These are phyloP conservation scores for Coracias cyanogaster DNA, from an alignment of 2,797 vertebrate species.

Conservation along the genomic window DNA sequence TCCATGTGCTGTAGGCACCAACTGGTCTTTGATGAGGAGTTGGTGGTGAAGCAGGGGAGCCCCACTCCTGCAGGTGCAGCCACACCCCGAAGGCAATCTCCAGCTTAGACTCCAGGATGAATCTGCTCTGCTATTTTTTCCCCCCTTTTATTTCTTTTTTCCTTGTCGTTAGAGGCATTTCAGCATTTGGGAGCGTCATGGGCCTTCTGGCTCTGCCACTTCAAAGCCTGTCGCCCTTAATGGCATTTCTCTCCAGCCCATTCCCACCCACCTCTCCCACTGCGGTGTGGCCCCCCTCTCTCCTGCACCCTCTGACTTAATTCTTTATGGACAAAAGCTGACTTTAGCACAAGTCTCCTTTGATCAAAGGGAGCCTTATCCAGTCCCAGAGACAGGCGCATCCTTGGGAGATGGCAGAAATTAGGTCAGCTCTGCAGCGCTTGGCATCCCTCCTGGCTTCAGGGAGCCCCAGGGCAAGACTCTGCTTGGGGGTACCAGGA, in stretches of 20 bases:
- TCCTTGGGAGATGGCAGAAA: background rate
- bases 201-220: background rate
- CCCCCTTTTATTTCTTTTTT: background rate
- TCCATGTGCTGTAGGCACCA: background rate
- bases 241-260: background rate
- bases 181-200: background rate
- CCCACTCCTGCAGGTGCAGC: background rate
- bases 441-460: rapidly evolving
- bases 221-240: background rate
- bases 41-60: rapidly evolving
- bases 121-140: background rate
- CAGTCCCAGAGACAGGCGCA: background rate
- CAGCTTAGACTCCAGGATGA: background rate
- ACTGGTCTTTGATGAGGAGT: rapidly evolving
- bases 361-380: constrained; percentile 22
- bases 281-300: rapidly evolving
- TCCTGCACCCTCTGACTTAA: rapidly evolving
- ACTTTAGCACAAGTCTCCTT: background rate
- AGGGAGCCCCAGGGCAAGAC: background rate
- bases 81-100: background rate
- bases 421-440: background rate
- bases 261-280: background rate
- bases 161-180: background rate
- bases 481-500: background rate
- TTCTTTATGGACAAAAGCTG: background rate